A percentile compares a stretch with the other conserved stretches of the same genome.
Conservation (phyloP, 2,113 vertebrate genomes). For the Hippolais icterina region DNA sequence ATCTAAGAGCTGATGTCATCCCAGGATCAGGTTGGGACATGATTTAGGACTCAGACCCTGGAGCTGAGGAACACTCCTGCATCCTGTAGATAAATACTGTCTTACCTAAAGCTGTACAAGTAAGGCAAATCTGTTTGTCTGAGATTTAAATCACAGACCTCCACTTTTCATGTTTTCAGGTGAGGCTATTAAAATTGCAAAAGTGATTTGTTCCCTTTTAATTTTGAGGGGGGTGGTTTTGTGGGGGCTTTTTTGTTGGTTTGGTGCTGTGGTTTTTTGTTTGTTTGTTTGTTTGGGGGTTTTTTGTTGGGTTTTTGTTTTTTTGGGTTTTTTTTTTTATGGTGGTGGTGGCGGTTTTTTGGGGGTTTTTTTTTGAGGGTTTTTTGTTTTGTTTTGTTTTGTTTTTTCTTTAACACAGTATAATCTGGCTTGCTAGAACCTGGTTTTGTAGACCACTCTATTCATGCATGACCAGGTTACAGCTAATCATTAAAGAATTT, state of each 20-base stretch:
- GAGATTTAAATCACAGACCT: background rate
- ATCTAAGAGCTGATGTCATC: constrained; percentile 11
- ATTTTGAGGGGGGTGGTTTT: too few species aligned
- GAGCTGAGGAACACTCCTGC: background rate
- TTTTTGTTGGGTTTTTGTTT: too few species aligned
- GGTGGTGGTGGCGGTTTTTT: too few species aligned
- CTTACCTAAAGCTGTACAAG: background rate
- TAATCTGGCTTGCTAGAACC: background rate
- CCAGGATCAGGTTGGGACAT: background rate
- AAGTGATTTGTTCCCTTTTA: background rate
- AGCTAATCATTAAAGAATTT: background rate
- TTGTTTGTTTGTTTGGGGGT: too few species aligned
- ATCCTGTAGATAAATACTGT: background rate
- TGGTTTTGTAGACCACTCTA: background rate
- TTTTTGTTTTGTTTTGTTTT: background rate
- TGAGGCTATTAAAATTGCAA: background rate
- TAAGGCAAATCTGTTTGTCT: background rate
- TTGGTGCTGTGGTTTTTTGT: too few species aligned
- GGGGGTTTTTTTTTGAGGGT: too few species aligned
- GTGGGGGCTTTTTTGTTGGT: too few species aligned
- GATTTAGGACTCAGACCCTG: background rate
- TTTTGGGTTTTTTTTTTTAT: background rate
- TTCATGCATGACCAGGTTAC: background rate
- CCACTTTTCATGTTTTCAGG: background rate
- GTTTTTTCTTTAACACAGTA: too few species aligned